Base-by-base conservation (phyloP, 64 coral and sea anemone genomes). In the Actinia tenebrosa region DNA sequence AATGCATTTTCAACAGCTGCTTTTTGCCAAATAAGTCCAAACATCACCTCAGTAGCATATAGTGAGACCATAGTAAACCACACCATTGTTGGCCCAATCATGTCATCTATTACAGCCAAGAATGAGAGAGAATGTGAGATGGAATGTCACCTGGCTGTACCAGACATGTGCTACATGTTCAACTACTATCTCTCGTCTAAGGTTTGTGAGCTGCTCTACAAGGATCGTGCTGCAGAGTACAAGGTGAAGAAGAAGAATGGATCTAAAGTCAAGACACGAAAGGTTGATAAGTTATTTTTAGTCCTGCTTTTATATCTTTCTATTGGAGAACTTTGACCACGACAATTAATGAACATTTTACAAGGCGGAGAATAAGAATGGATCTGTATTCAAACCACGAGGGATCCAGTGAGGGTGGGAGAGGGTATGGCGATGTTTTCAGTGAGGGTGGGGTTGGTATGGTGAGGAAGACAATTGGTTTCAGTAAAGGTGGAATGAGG, bases 151-250 rank as follows among this genome's bases (percentile, higher is more conserved):
- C 7, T 77, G n/a, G 23, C n/a, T 3, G 71, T 77, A 26, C 71
- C 71, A 30, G 71, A 77, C 15, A 6, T 77, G 42, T 77, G 71
- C 27, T 77, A 77, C 3, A 77, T 77, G 71, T 77, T 77, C 71
- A 77, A 77, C 71, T 77, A 77, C 7, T 4, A 77, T 77, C 71
- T 23, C n/a, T 44, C n/a, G 71, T 30, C 71, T 16, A 77, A 77
- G 71, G 42, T 30, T 9, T 77, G 71, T 77, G 71, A 77, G 71
- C 71, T 77, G 71, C 42, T 77, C 71, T 77, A 77, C 71, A 77
- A 77, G 8, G 71, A 77, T 77, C 71, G 71, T 42, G 3, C 42
- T 15, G 15, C 71, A 30, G 71, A 77, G 42, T 77, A 77, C 71
- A 77, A 77, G 71, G 71, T 77, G 71, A 23, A n/a, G 71, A 77